Evolutionary conservation across 2,888 invertebrate genomes (phyloP).

Genomic region (Papilio gigon): DNA sequence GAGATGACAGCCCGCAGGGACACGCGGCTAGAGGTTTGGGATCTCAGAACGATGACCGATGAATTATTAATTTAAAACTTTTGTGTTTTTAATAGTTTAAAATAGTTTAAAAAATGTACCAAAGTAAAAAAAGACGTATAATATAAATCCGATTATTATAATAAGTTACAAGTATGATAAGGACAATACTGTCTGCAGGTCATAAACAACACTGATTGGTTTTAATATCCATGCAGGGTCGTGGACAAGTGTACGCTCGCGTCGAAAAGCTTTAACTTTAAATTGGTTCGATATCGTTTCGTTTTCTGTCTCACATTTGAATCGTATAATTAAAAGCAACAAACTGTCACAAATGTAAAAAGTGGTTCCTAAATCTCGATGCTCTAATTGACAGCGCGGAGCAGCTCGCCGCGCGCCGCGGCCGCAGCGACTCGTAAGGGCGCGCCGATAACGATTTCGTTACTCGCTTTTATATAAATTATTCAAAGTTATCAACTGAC

Average conservation of each 20-base stretch:
- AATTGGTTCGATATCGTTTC: not conserved
- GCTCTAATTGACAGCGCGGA: slow-evolving; percentile 21
- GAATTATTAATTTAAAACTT: not conserved
- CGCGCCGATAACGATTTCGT: slow-evolving; percentile 21
- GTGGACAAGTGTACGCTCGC: not conserved
- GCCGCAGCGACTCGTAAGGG: slow-evolving; percentile 6
- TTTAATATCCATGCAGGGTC: not conserved
- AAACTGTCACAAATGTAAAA: slow-evolving; percentile 34
- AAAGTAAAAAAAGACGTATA: too few species aligned
- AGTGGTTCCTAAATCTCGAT: slow-evolving; percentile 11
- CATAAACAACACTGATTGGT: not conserved
- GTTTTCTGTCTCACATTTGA: slow-evolving; percentile 4
- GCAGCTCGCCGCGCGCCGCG: not conserved
- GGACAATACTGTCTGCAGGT: too few species aligned
- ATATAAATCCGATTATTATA: too few species aligned
- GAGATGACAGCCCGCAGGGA: slow-evolving; percentile 61
- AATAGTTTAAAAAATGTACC: too few species aligned
- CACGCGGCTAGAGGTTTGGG: slow-evolving; percentile 56
- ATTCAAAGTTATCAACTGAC: slow-evolving; percentile 42
- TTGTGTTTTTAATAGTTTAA: too few species aligned
- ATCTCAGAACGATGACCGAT: slow-evolving; percentile 33
- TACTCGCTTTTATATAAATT: slow-evolving; percentile 34
- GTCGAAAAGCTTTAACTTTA: not conserved
- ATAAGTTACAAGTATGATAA: too few species aligned
- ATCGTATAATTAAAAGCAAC: slow-evolving; percentile 6